These are phyloP conservation scores for Diglossa cyanea DNA, from an alignment of 2,797 vertebrate genomes.

Conservation along the genomic window DNA sequence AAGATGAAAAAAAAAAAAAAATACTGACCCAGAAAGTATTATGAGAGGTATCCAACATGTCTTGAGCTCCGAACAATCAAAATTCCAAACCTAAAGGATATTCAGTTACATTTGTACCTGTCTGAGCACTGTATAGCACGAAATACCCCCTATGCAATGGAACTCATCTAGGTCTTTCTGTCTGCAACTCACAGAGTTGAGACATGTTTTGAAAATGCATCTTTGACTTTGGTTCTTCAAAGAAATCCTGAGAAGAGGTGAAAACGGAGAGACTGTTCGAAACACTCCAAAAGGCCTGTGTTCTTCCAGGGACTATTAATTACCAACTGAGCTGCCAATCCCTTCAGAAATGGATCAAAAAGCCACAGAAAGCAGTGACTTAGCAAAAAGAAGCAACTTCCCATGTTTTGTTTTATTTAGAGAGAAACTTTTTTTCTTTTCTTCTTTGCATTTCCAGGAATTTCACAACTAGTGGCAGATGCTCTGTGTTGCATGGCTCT, in stretches of 20 bases:
- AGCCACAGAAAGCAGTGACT: conserved; percentile 43
- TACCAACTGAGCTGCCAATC: conserved; percentile 52
- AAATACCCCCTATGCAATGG: background rate
- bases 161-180: conserved; percentile 1
- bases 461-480: conserved; percentile 26
- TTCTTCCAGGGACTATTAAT: conserved; percentile 43
- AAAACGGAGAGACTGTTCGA: conserved; percentile 18
- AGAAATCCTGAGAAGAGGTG: conserved; percentile 32
- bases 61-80: background rate
- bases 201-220: conserved; percentile 32
- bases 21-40: background rate
- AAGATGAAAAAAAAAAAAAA: background rate
- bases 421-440: background rate
- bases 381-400: conserved; percentile 41
- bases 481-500: background rate
- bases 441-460: conserved; percentile 10
- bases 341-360: conserved; percentile 62
- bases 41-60: background rate
- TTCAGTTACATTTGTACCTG: background rate
- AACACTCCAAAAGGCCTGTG: conserved; percentile 40
- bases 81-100: background rate
- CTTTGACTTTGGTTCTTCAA: conserved; percentile 57
- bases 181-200: background rate
- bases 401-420: conserved; percentile 14
- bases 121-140: background rate